A percentile compares a stretch with the other conserved stretches of the same genome.
Evolutionary conservation across 2,797 vertebrate species (phyloP).

Genomic region (Enteromius paludinosus): DNA sequence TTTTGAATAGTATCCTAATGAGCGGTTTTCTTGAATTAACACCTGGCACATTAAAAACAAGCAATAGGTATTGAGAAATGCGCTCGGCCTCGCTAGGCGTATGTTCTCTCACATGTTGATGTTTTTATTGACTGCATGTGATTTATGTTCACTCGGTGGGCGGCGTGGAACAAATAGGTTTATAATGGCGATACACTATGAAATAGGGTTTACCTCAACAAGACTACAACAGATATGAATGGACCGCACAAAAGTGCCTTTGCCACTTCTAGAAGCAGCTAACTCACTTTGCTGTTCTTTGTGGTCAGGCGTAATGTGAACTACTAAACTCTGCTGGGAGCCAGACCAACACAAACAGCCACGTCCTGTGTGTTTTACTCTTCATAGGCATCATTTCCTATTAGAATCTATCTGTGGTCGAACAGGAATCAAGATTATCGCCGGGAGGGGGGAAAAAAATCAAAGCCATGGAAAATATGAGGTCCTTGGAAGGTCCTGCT

Average conservation of each 20-base stretch:
- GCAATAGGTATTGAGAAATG: background rate
- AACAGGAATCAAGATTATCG: constrained; percentile 56
- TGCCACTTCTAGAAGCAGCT: constrained; percentile 54
- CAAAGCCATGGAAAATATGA: constrained; percentile 60
- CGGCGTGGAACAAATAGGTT: constrained; percentile 55
- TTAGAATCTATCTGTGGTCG: constrained; percentile 61
- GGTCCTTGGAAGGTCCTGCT: constrained; percentile 40
- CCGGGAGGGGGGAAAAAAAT: constrained; percentile 19
- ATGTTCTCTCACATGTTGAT: constrained; percentile 38
- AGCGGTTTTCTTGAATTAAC: constrained; percentile 35
- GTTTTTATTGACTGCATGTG: constrained; percentile 50
- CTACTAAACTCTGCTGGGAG: constrained; percentile 59
- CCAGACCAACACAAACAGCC: constrained; percentile 61
- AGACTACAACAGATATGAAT: constrained; percentile 56
- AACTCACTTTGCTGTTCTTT: constrained; percentile 53
- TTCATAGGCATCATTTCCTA: constrained; percentile 59
- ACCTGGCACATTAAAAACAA: constrained; percentile 21
- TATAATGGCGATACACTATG: constrained; percentile 57
- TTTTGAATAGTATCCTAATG: constrained; percentile 17
- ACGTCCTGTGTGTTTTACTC: constrained; percentile 63
- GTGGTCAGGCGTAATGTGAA: constrained; percentile 58
- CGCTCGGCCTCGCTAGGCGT: background rate
- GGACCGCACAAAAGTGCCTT: constrained; percentile 55
- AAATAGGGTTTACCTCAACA: constrained; percentile 60
- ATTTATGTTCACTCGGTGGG: constrained; percentile 51